Evolutionary conservation across 1,140 invertebrate species (phyloP).

Genomic region (Eueides isabella): DNA sequence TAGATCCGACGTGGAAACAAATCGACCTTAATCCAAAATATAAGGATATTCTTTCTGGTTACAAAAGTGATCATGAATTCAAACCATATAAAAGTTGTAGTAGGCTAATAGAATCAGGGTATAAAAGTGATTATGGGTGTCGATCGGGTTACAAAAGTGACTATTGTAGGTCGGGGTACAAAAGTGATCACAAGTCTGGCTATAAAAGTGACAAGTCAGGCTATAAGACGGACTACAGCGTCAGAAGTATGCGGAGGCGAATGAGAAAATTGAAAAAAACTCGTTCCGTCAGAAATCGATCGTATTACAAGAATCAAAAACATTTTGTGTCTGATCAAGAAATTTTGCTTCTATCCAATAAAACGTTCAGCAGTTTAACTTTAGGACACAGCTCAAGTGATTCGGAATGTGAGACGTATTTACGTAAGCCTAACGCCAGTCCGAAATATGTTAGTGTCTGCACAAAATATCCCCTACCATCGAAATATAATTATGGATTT

Average conservation of each 20-base stretch:
- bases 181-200: constrained; percentile 83
- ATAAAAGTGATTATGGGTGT: constrained; percentile 83
- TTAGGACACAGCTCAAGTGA: constrained; percentile 79
- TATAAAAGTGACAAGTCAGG: constrained; percentile 84
- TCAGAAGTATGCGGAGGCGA: constrained; percentile 78
- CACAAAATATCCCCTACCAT: constrained; percentile 69
- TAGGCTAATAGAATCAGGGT: constrained; percentile 83
- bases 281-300: constrained; percentile 78
- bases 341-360: constrained; percentile 75
- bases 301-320: constrained; percentile 82
- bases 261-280: constrained; percentile 82
- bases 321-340: constrained; percentile 82
- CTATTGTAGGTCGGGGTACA: constrained; percentile 82
- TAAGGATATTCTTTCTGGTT: constrained; percentile 82
- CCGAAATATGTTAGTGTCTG: constrained; percentile 75
- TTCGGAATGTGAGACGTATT: constrained; percentile 75
- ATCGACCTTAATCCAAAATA: constrained; percentile 85
- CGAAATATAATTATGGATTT: constrained; percentile 69
- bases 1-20: constrained; percentile 84
- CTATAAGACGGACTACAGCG: constrained; percentile 84
- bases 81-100: constrained; percentile 83
- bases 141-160: constrained; percentile 82
- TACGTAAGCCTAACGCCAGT: constrained; percentile 68
- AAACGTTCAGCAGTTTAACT: constrained; percentile 78
- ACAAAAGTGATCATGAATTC: constrained; percentile 83